phyloP scores from a whole-genome alignment of 2,113 vertebrate species.

The Cercocebus atys region DNA sequence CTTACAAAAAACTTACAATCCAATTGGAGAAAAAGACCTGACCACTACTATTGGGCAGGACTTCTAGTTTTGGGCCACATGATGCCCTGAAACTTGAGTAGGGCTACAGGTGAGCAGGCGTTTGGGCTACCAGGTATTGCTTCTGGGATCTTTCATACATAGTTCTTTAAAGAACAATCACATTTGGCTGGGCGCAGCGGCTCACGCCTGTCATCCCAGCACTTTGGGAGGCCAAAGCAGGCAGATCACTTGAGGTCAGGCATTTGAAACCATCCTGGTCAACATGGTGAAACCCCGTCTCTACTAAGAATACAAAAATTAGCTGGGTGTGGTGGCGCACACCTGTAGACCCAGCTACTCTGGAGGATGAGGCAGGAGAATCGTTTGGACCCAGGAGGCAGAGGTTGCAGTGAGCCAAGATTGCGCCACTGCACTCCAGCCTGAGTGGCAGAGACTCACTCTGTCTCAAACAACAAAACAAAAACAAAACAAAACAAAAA shows the following conservation, averaged over 20 bases:
- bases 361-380: not conserved
- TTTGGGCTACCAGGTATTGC: not conserved
- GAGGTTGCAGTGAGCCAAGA: not conserved
- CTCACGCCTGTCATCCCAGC: not conserved
- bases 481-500: not conserved
- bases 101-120: not conserved
- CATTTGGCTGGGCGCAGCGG: too few species aligned
- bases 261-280: not conserved
- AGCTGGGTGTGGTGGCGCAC: not conserved
- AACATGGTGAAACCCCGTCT: not conserved
- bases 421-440: not conserved
- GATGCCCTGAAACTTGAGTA: not conserved
- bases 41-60: fast-evolving
- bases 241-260: not conserved
- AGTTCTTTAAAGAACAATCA: not conserved
- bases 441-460: not conserved
- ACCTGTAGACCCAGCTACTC: not conserved
- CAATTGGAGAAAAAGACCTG: not conserved
- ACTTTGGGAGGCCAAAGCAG: not conserved
- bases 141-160: not conserved
- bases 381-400: not conserved
- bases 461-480: not conserved
- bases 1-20: not conserved
- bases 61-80: not conserved
- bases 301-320: not conserved